Percentiles rank a stretch among this genome's conserved stretches.
Conservation (phyloP, 23 tunicate species). For the Halocynthia roretzi region DNA sequence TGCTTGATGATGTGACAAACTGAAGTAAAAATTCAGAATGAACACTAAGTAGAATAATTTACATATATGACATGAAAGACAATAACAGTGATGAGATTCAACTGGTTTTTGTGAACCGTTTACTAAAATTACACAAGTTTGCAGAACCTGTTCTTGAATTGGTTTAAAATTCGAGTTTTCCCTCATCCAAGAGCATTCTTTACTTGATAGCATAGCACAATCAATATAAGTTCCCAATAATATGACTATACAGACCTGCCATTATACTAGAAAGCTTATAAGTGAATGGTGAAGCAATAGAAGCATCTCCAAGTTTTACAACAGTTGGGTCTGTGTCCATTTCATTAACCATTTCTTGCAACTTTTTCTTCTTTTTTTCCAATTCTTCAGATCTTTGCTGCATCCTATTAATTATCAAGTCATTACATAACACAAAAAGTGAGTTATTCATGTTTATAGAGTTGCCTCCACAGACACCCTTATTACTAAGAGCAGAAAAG, state of each 20-base stretch:
- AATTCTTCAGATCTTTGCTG: conserved; percentile 32
- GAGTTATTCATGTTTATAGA: too few species aligned
- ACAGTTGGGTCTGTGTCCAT: conserved; percentile 77
- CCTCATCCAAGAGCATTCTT: neutral
- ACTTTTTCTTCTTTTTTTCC: conserved; percentile 28
- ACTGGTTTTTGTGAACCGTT: too few species aligned
- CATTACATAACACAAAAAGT: too few species aligned
- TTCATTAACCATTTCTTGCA: conserved; percentile 64
- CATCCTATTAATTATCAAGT: neutral
- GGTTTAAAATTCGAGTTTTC: neutral
- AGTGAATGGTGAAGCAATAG: conserved; percentile 97
- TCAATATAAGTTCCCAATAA: neutral
- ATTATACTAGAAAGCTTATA: conserved; percentile 80
- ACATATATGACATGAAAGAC: too few species aligned
- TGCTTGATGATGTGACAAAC: conserved; percentile 99
- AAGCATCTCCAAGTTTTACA: conserved; percentile 96
- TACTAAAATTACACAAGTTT: too few species aligned
- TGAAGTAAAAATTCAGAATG: conserved; percentile 13
- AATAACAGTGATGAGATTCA: too few species aligned
- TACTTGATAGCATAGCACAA: neutral
- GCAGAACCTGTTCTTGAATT: too few species aligned
- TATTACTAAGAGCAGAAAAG: too few species aligned
- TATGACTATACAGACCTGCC: conserved; percentile 44
- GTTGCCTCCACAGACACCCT: too few species aligned
- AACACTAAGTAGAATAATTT: neutral